A percentile compares a stretch with the other conserved stretches of the same genome.
Conservation (phyloP, 2,797 vertebrate genomes). For the Cirrhinus molitorella region DNA sequence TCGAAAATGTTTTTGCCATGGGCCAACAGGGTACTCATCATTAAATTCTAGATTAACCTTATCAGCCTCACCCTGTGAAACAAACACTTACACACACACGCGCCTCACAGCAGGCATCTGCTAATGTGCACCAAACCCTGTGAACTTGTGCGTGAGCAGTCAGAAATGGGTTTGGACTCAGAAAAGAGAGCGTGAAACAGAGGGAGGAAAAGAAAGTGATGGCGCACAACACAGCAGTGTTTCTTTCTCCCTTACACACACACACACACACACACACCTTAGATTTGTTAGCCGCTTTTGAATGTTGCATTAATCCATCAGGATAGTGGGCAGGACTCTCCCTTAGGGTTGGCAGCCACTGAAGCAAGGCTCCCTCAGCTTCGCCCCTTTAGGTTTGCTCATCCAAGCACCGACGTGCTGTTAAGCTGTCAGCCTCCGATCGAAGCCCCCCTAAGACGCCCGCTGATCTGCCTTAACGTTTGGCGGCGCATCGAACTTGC, state of each 20-base stretch:
- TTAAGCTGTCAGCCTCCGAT: conserved; percentile 59
- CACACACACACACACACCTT: conserved; percentile 7
- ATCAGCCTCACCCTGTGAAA: conserved; percentile 53
- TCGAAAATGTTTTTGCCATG: conserved; percentile 42
- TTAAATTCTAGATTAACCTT: conserved; percentile 62
- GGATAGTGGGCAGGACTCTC: conserved; percentile 35
- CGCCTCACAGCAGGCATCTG: conserved; percentile 31
- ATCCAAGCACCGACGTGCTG: conserved; percentile 47
- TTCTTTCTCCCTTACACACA: neutral
- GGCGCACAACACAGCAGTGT: conserved; percentile 9
- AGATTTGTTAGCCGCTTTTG: conserved; percentile 24
- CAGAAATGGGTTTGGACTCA: conserved; percentile 32
- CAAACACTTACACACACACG: conserved; percentile 33
- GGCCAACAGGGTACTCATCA: conserved; percentile 52
- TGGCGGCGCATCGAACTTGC: conserved; percentile 8
- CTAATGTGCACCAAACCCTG: conserved; percentile 44
- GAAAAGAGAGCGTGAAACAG: conserved; percentile 3
- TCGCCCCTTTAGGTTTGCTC: conserved; percentile 52
- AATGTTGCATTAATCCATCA: conserved; percentile 49
- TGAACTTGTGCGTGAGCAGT: conserved; percentile 32
- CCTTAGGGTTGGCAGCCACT: conserved; percentile 44
- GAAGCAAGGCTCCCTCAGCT: conserved; percentile 37
- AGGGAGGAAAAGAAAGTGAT: conserved; percentile 4
- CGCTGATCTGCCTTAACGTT: conserved; percentile 52
- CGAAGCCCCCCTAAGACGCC: conserved; percentile 55